A percentile compares a stretch with the other conserved stretches of the same genome.
Conservation (phyloP, 2,113 vertebrate species). For the Melanotaenia duboulayi region DNA sequence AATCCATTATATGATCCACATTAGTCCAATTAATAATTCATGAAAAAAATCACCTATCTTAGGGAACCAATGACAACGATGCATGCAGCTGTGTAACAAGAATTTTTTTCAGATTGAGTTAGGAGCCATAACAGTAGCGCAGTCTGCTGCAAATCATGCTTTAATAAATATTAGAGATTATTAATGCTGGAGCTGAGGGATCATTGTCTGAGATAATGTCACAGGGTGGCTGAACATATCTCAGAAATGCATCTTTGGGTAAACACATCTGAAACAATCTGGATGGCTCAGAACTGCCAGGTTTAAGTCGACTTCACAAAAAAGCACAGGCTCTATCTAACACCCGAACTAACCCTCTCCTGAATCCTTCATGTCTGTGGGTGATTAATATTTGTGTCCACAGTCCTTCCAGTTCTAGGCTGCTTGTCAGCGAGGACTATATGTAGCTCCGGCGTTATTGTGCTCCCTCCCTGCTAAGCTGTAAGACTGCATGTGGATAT, state of each 20-base stretch:
- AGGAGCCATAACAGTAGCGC: too few species aligned
- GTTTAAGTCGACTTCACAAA: conserved; percentile 17
- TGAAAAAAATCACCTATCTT: too few species aligned
- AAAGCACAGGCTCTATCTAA: conserved; percentile 6
- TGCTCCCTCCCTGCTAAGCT: conserved; percentile 57
- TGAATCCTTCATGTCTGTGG: conserved; percentile 40
- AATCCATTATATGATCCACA: too few species aligned
- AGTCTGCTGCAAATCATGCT: too few species aligned
- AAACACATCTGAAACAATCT: background rate
- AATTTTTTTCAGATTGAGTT: too few species aligned
- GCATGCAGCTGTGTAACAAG: too few species aligned
- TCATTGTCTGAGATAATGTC: too few species aligned
- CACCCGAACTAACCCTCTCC: conserved; percentile 22
- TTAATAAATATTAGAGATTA: too few species aligned
- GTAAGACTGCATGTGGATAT: conserved; percentile 56
- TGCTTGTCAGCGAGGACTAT: conserved; percentile 65
- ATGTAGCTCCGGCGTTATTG: conserved; percentile 53
- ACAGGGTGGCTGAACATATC: too few species aligned
- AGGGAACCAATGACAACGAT: too few species aligned
- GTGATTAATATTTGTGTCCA: conserved; percentile 70
- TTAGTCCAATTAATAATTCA: too few species aligned
- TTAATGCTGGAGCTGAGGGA: too few species aligned
- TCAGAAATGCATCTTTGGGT: background rate
- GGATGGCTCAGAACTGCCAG: background rate
- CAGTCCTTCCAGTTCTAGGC: conserved; percentile 47